A percentile compares a stretch with the other conserved stretches of the same genome.
phyloP scores from a whole-genome alignment of 2,888 invertebrate genomes.

The Heliconius erato region DNA sequence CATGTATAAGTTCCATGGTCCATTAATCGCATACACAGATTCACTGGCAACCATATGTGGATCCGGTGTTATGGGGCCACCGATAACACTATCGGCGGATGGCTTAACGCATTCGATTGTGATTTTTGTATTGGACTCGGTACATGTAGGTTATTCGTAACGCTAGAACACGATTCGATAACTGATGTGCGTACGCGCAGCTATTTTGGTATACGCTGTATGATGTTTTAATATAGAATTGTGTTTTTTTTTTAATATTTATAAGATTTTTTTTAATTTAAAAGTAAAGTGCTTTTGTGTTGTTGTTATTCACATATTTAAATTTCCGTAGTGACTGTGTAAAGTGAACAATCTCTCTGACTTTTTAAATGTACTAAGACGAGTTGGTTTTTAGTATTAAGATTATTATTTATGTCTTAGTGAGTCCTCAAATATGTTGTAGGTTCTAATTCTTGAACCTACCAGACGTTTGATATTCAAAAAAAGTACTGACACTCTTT shows the following conservation, averaged over 20 bases:
- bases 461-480: too few relatives aligned
- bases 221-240: neutral
- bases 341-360: neutral
- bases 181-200: slow-evolving; percentile 30
- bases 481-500: too few relatives aligned
- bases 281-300: neutral
- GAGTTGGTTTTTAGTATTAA: neutral
- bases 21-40: slow-evolving; percentile 35
- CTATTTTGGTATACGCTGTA: neutral
- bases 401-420: too few relatives aligned
- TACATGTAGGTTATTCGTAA: slow-evolving; percentile 71
- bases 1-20: slow-evolving; percentile 13
- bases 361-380: neutral
- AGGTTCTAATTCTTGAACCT: too few relatives aligned
- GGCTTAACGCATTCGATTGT: slow-evolving; percentile 72
- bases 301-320: neutral
- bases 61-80: slow-evolving; percentile 46
- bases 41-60: slow-evolving; percentile 42
- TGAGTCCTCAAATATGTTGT: too few relatives aligned
- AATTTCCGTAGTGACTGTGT: neutral
- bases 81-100: slow-evolving; percentile 73
- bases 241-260: neutral
- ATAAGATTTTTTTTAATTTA: neutral
- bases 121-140: slow-evolving; percentile 75
- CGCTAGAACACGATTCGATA: slow-evolving; percentile 53